Evolutionary conservation across 2,113 vertebrate genomes (phyloP).

Genomic region (Narcine bancroftii): DNA sequence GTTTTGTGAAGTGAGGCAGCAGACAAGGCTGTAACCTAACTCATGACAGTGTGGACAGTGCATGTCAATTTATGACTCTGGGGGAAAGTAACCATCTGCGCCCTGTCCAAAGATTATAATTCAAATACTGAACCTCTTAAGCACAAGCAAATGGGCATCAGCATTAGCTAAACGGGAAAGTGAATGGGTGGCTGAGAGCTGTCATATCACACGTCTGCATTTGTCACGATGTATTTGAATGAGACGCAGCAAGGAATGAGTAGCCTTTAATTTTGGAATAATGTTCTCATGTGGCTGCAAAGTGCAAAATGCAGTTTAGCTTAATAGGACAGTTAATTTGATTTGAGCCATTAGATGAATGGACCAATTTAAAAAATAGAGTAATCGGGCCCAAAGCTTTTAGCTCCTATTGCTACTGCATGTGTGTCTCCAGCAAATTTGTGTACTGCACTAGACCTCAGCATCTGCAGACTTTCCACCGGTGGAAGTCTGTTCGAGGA

Average conservation of each 20-base stretch:
- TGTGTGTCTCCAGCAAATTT: no score
- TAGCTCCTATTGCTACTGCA: no score
- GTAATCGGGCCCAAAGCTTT: no score
- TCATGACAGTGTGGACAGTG: background rate
- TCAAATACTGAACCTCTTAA: background rate
- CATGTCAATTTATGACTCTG: background rate
- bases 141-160: background rate
- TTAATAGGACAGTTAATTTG: background rate
- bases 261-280: background rate
- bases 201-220: background rate
- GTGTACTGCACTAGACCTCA: no score
- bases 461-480: no score
- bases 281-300: background rate
- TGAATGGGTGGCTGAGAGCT: background rate
- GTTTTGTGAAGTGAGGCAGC: background rate
- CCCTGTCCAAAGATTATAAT: background rate
- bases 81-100: background rate
- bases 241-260: background rate
- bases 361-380: background rate
- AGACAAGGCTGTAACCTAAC: constrained; percentile 9
- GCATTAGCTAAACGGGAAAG: background rate
- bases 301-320: background rate
- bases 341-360: background rate
- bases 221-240: background rate
- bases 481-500: no score